phyloP scores from a whole-genome alignment of 2,888 invertebrate genomes.

The Protophormia terraenovae region DNA sequence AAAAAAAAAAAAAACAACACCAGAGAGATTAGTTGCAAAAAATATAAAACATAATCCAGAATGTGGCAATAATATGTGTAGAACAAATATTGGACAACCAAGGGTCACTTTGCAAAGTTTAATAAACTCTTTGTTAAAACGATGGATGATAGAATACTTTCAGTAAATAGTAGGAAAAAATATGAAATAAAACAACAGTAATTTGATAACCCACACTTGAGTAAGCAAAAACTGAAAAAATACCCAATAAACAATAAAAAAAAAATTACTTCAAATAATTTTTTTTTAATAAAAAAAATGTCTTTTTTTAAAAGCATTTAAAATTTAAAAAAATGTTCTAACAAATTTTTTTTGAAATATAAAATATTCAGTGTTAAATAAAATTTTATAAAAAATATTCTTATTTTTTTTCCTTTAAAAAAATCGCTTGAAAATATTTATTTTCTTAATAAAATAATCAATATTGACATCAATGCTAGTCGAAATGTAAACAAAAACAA shows the following conservation, averaged over 20 bases:
- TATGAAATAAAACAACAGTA: conserved; percentile 41
- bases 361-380: too few species aligned
- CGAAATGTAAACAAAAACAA: too few species aligned
- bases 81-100: conserved; percentile 3
- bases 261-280: too few species aligned
- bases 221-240: conserved; percentile 8
- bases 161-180: too few species aligned
- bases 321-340: too few species aligned
- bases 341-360: too few species aligned
- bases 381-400: too few species aligned
- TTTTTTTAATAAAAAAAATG: conserved; percentile 5
- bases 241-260: conserved; percentile 18
- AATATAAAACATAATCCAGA: conserved; percentile 10
- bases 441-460: too few species aligned
- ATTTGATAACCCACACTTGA: conserved; percentile 61
- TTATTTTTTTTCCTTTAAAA: too few species aligned
- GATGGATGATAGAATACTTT: not conserved
- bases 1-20: not conserved
- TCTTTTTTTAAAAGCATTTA: too few species aligned
- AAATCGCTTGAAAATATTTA: too few species aligned
- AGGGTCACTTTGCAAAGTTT: conserved; percentile 56
- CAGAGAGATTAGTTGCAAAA: conserved; percentile 13
- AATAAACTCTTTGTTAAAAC: conserved; percentile 55
- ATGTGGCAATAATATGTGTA: conserved; percentile 38
- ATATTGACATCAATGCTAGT: too few species aligned